phyloP scores from a whole-genome alignment of 2,113 vertebrate genomes.

The Salvelinus alpinus region DNA sequence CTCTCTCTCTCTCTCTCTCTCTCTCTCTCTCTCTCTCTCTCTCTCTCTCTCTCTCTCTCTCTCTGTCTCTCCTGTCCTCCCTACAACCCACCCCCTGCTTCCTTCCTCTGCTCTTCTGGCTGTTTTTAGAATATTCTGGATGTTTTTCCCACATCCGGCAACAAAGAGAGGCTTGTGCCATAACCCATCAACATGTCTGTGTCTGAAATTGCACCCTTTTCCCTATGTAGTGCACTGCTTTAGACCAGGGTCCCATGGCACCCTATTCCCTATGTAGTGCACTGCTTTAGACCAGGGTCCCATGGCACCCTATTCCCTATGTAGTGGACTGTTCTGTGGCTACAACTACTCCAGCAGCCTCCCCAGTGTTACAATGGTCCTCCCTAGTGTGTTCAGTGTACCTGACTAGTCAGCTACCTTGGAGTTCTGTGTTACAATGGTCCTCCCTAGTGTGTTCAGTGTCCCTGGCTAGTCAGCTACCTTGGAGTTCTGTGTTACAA shows the following conservation, averaged over 20 bases:
- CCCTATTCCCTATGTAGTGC: too few relatives aligned
- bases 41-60: slow-evolving; percentile 45
- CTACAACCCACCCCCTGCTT: slow-evolving; percentile 78
- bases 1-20: not conserved
- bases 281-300: too few relatives aligned
- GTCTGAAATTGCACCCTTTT: slow-evolving; percentile 12
- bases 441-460: not conserved
- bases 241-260: too few relatives aligned
- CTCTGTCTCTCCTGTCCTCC: not conserved
- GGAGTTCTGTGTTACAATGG: too few relatives aligned
- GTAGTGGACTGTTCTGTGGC: too few relatives aligned
- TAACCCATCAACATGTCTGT: slow-evolving; percentile 67
- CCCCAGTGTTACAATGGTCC: too few relatives aligned
- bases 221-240: too few relatives aligned
- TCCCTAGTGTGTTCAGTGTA: too few relatives aligned
- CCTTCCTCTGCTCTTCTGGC: slow-evolving; percentile 84
- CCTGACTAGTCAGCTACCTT: not conserved
- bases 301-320: too few relatives aligned
- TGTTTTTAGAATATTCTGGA: slow-evolving; percentile 94
- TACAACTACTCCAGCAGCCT: too few relatives aligned
- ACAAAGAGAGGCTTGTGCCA: slow-evolving; percentile 92
- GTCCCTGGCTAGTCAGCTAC: not conserved
- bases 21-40: not conserved
- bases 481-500: too few relatives aligned
- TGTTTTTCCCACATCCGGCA: slow-evolving; percentile 95